Evolutionary conservation across 2,113 vertebrate species (phyloP).

Genomic region (Todiramphus chloris): DNA sequence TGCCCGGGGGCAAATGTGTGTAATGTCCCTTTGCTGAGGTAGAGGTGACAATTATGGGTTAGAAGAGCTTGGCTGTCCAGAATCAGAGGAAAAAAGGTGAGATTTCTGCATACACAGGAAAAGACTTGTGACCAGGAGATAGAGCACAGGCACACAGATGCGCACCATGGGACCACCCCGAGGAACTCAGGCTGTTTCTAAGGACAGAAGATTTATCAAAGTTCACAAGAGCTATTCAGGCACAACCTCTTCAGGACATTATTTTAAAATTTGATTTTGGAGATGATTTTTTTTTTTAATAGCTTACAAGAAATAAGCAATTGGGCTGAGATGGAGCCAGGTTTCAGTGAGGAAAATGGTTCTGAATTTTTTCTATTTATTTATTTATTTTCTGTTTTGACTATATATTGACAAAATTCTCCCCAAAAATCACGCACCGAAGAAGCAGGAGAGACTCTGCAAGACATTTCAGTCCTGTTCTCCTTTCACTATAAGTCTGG

Average conservation of each 20-base stretch:
- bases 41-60: neutral
- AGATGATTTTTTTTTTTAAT: neutral
- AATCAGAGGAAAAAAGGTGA: neutral
- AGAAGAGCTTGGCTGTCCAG: neutral
- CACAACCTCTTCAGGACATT: neutral
- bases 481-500: neutral
- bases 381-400: neutral
- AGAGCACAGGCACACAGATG: neutral
- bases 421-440: neutral
- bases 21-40: neutral
- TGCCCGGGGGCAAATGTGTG: fast-evolving
- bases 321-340: neutral
- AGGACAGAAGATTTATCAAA: neutral
- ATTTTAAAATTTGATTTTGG: neutral
- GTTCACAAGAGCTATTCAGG: neutral
- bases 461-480: neutral
- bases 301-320: neutral
- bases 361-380: neutral
- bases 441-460: neutral
- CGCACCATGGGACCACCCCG: neutral
- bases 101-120: neutral
- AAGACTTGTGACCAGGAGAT: neutral
- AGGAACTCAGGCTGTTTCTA: neutral
- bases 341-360: neutral
- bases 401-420: neutral